Evolutionary conservation across 2,797 vertebrate species (phyloP).

Genomic region (Sylvia borin): DNA sequence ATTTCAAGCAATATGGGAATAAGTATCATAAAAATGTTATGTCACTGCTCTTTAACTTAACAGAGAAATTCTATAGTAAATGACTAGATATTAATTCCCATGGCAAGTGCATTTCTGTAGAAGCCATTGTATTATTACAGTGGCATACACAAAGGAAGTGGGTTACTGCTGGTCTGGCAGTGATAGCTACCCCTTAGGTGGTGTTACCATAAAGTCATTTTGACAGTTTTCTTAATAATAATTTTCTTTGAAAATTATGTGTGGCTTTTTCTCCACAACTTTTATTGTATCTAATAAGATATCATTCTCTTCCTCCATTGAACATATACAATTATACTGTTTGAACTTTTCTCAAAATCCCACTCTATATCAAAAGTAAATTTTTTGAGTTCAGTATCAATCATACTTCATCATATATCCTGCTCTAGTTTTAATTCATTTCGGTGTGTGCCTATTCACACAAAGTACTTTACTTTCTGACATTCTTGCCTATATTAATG

Average conservation of each 20-base stretch:
- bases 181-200: background rate
- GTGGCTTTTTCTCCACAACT: background rate
- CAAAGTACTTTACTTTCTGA: background rate
- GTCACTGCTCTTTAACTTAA: background rate
- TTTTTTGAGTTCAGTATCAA: slow-evolving; percentile 3
- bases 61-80: background rate
- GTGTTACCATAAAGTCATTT: slow-evolving; percentile 8
- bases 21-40: background rate
- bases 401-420: background rate
- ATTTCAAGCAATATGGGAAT: background rate
- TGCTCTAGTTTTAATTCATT: background rate
- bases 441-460: background rate
- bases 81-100: background rate
- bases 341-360: background rate
- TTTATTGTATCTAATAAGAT: background rate
- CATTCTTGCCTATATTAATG: background rate
- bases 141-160: background rate
- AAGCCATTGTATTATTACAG: background rate
- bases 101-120: background rate
- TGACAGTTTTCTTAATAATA: slow-evolving; percentile 15
- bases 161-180: background rate
- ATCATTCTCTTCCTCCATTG: background rate
- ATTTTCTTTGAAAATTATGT: background rate
- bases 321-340: background rate
- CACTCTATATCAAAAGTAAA: background rate